Evolutionary conservation across 1,140 invertebrate genomes (phyloP).

Genomic region (Drosophila lini): DNA sequence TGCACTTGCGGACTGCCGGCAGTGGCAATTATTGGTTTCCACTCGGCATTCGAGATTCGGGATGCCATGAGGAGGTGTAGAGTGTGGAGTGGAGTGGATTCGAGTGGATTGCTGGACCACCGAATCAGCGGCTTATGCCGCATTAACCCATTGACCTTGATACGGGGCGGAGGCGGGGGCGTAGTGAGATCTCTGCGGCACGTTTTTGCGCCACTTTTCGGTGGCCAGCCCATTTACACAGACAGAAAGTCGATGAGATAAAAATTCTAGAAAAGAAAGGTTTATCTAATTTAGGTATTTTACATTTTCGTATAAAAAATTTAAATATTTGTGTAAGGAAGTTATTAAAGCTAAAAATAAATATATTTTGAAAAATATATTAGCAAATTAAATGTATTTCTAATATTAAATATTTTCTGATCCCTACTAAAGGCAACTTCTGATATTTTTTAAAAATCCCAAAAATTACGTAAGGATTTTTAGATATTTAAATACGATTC

Average conservation of each 20-base stretch:
- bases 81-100: slow-evolving; percentile 46
- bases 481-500: too few species aligned
- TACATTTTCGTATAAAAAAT: not conserved
- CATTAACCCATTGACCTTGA: slow-evolving; percentile 81
- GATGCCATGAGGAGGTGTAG: slow-evolving; percentile 31
- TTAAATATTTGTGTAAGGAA: not conserved
- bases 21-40: slow-evolving; percentile 76
- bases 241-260: not conserved
- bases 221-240: not conserved
- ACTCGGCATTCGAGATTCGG: slow-evolving; percentile 24
- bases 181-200: slow-evolving; percentile 44
- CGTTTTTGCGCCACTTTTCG: slow-evolving; percentile 69
- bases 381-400: too few species aligned
- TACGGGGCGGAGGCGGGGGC: slow-evolving; percentile 49
- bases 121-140: slow-evolving; percentile 36
- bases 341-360: not conserved
- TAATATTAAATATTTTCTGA: not conserved
- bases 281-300: not conserved
- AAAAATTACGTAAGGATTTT: too few species aligned
- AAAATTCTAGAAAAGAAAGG: too few species aligned
- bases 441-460: not conserved
- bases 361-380: not conserved
- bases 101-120: slow-evolving; percentile 19
- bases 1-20: slow-evolving; percentile 74
- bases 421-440: not conserved